Evolutionary conservation across 1,140 invertebrate species (phyloP), one percentile per base, ranked within the genome.

Genomic region (Drosophila murphyi): DNA sequence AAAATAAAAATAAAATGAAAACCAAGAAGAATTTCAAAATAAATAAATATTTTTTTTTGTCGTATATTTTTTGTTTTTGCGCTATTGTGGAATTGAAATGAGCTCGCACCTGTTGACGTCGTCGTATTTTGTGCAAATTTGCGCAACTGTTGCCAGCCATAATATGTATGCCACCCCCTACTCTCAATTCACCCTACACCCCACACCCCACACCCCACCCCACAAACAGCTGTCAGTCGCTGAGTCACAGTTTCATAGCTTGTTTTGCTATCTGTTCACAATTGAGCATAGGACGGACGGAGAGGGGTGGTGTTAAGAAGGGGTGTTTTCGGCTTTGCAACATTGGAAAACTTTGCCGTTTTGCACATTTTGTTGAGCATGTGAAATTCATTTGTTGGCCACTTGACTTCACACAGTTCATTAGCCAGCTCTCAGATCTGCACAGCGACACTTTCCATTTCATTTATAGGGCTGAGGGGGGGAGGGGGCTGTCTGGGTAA

Each of bases 31-130:
- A 78, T 79, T 68, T 87, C 76, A 79, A 82, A 82, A 72, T 74
- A 74, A 87, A 87, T 78, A 87, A 87, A 87, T 87, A 87, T 20
- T 20, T 20, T 20, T 20, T 20, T 20, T 20, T 20, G 20, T 20
- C 20, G 20, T 20, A 20, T 20, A 20, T 88, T 83, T 80, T 37
- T 1, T 7, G 5, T 88, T 80, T 80, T 80, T 47, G 47, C 67
- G 83, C 76, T 72, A 55, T 50, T 60, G 72, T 73, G 51, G 55
- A 63, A 86, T 55, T 50, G 59, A 73, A 72, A 80, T 71, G 67
- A 68, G 79, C 69, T 62, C 68, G 73, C 83, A 87, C 85, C 80
- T 87, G 83, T 87, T 82, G 82, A 71, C 65, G 82, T 69, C 76
- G 82, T 69, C 76, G 82, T 32, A 52, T 47, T 57, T 39, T 70